Base-by-base conservation (phyloP, 1,140 invertebrate genomes). In the Camponotus vicinus region DNA sequence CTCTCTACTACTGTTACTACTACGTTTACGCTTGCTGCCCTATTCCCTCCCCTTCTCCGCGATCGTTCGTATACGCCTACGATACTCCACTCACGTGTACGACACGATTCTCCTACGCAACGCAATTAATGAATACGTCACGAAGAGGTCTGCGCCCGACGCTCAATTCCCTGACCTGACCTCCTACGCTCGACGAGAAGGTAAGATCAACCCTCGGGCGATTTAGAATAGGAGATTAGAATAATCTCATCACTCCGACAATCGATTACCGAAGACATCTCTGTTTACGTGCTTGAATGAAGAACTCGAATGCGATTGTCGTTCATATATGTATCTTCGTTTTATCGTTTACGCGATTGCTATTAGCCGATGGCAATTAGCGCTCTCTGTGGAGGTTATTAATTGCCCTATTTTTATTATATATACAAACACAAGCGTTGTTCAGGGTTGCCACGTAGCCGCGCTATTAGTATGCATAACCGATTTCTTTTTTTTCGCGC, bases 41-140 rank as follows among this genome's bases (percentile, higher is more conserved):
- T 69, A 40, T 57, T 52, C 45, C 45, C 13, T 18, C 49, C 49
- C 11, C 13, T 4, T 0, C 49, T 18, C 15, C 15, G 13, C 64
- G 64, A 69, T 52, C 82, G 61, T 64, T 18, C 61, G 73, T 85
- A 49, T 52, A 78, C 73, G 73, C 75, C 73, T 78, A 77, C 82
- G 70, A 77, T 64, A 64, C 34, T 32, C 82, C 45, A 49, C 49
- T 77, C 59, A 55, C 82, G 61, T 88, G 70, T 40, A 71, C 63
- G 13, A 61, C 75, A 76, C 83, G 83, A 89, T 80, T 87, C 77
- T 78, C 64, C 88, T 86, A 91, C 86, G 79, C 79, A 86, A 88
- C 70, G 49, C 69, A 52, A 89, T 91, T 91, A 91, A 91, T 90
- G 73, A 91, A 91, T 76, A 73, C 84, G 89, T 86, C 88, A 86